Base-by-base conservation (phyloP, 2,888 invertebrate species). In the Epiblema foenella region DNA sequence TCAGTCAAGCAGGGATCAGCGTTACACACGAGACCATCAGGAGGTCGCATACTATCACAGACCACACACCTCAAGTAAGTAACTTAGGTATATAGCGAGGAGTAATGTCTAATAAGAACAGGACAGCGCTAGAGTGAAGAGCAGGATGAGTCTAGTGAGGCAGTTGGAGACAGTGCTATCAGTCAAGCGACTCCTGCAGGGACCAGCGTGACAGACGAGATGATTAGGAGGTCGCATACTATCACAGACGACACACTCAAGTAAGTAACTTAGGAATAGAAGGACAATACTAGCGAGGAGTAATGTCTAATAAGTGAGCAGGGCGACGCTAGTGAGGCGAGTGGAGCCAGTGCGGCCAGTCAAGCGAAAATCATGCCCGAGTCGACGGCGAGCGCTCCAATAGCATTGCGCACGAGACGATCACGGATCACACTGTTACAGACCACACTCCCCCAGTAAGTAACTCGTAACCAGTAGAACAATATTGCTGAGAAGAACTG, bases 281-380 rank as follows among this genome's bases (percentile, higher is more conserved):
- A n/a, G n/a, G n/a, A n/a, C n/a, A n/a, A n/a, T n/a, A n/a, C n/a
- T 42, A 42, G 39, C 10, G 39, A 11, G 2, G 5, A 4, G 5
- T 5, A 5, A 2, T 29, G 5, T 4, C 5, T 4, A 5, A 29
- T 5, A 1, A 39, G 39, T 0, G 90, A 89, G 8, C 81, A 72
- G 18, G 89, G 88, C 68, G 85, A 83, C 69, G 78, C 76, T 0
- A 91, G 91, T 71, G 85, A 85, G 0, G 83, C 78, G 0, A 90
- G 90, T 69, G 87, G 46, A 15, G 56, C 60, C 0, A 71, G 70
- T 39, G 85, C 74, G 0, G 86, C 81, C 11, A 91, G 91, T 60
- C 87, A 89, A 51, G 88, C 89, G 0, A 91, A 91, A 0, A 81
- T 91, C 18, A 91, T 91, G 0, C 92, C 92, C 0, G 93, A 92